phyloP scores from a whole-genome alignment of 2,888 invertebrate genomes.

The Beris morrisii region DNA sequence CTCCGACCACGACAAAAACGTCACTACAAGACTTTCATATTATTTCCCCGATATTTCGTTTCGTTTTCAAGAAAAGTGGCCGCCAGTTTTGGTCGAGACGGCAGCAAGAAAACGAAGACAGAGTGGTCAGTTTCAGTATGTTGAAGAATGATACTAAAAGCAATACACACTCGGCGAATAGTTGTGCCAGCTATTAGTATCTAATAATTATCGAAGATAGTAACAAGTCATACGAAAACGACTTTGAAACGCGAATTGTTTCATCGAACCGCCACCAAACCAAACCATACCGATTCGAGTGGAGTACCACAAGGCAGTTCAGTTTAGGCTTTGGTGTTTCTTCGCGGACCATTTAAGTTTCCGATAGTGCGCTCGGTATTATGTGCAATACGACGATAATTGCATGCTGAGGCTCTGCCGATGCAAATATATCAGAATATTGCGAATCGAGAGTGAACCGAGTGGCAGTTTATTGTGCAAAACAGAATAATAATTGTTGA shows the following conservation, averaged over 20 bases:
- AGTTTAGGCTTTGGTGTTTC: no score
- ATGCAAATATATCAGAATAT: no score
- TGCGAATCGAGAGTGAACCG: no score
- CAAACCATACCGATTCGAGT: not conserved
- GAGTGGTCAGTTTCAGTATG: conserved; percentile 24
- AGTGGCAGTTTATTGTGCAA: no score
- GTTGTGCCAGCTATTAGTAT: not conserved
- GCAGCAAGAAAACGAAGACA: conserved; percentile 19
- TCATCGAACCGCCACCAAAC: no score
- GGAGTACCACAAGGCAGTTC: not conserved
- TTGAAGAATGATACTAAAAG: conserved; percentile 18
- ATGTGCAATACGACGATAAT: no score
- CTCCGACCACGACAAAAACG: conserved; percentile 1
- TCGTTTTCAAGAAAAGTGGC: conserved; percentile 13
- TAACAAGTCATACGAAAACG: not conserved
- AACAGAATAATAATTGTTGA: no score
- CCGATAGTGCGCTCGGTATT: no score
- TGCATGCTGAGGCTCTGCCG: no score
- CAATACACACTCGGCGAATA: conserved; percentile 9
- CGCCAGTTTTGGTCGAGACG: conserved; percentile 12
- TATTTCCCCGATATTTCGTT: conserved; percentile 15
- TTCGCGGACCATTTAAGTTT: no score
- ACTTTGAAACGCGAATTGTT: no score
- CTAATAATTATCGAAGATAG: not conserved
- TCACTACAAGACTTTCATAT: conserved; percentile 15